A percentile compares a stretch with the other conserved stretches of the same genome.
phyloP scores from a whole-genome alignment of 2,888 invertebrate species.

The Augiades crinisus region DNA sequence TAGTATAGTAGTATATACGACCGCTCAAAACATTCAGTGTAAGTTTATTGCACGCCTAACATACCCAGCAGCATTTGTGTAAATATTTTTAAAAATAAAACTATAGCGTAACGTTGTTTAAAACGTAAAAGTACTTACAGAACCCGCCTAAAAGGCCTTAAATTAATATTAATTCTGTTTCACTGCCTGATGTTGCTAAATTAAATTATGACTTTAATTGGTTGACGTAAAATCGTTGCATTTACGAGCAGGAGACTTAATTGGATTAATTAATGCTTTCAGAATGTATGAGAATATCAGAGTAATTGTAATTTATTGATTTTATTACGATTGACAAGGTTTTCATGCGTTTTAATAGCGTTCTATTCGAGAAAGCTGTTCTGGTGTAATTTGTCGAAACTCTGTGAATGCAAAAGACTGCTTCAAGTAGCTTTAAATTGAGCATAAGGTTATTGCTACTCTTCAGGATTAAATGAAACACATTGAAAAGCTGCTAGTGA shows the following conservation, averaged over 20 bases:
- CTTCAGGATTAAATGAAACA: too few species aligned
- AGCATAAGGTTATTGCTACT: too few species aligned
- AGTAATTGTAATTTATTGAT: slow-evolving; percentile 35
- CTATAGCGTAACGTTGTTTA: slow-evolving; percentile 8
- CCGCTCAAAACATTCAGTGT: too few species aligned
- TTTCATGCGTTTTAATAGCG: background rate
- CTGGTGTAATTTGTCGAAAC: too few species aligned
- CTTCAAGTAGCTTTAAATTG: too few species aligned
- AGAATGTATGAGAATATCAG: slow-evolving; percentile 36
- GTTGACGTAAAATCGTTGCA: slow-evolving; percentile 50
- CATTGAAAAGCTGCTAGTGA: too few species aligned
- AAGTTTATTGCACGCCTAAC: too few species aligned
- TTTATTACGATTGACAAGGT: slow-evolving; percentile 24
- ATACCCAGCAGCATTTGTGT: too few species aligned
- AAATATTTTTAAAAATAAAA: background rate
- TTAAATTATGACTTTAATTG: slow-evolving; percentile 49
- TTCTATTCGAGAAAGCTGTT: too few species aligned
- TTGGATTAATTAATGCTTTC: slow-evolving; percentile 48
- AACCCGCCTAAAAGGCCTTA: slow-evolving; percentile 28
- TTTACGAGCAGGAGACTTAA: slow-evolving; percentile 45
- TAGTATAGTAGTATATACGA: too few species aligned
- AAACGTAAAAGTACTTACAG: slow-evolving; percentile 21
- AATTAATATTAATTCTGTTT: slow-evolving; percentile 39
- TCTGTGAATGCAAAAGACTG: too few species aligned
- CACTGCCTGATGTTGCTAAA: slow-evolving; percentile 45